Conservation (phyloP, 1,140 invertebrate species). For the Holcopasites calliopsidis region DNA sequence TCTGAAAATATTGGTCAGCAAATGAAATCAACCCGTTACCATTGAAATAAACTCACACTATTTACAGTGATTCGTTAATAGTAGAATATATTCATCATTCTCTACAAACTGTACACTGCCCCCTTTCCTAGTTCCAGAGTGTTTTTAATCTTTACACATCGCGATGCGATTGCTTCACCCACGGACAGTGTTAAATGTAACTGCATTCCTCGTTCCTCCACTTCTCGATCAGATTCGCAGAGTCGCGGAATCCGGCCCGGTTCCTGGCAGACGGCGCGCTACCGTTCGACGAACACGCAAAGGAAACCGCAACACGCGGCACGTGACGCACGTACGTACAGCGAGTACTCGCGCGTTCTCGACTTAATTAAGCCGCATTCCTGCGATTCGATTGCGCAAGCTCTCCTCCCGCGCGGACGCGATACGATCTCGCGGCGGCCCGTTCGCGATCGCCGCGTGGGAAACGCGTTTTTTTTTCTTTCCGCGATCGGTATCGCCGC, state of each 20-base stretch:
- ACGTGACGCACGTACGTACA: too few species aligned
- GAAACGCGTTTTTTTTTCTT: conserved; percentile 6
- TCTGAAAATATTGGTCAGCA: too few species aligned
- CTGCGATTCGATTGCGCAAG: conserved; percentile 14
- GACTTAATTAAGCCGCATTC: conserved; percentile 49
- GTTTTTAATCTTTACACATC: too few species aligned
- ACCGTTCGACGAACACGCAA: conserved; percentile 12
- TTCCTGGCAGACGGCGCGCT: too few species aligned
- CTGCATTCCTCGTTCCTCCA: conserved; percentile 14
- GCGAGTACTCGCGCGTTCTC: background rate
- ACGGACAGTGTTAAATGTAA: too few species aligned
- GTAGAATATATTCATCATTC: too few species aligned
- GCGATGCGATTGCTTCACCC: too few species aligned
- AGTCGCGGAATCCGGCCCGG: conserved; percentile 26
- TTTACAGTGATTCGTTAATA: too few species aligned
- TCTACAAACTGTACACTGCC: too few species aligned
- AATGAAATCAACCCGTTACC: too few species aligned
- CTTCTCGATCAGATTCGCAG: background rate
- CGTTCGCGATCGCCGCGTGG: conserved; percentile 1
- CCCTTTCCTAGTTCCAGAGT: too few species aligned
- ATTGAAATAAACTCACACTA: too few species aligned
- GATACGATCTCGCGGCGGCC: conserved; percentile 23
- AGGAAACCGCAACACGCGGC: conserved; percentile 40
- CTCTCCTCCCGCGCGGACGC: background rate
- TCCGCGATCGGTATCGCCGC: conserved; percentile 15